Evolutionary conservation across 2,888 invertebrate species (phyloP), one percentile per base, ranked within the genome.

Genomic region (Lasioglossum zephyrum): DNA sequence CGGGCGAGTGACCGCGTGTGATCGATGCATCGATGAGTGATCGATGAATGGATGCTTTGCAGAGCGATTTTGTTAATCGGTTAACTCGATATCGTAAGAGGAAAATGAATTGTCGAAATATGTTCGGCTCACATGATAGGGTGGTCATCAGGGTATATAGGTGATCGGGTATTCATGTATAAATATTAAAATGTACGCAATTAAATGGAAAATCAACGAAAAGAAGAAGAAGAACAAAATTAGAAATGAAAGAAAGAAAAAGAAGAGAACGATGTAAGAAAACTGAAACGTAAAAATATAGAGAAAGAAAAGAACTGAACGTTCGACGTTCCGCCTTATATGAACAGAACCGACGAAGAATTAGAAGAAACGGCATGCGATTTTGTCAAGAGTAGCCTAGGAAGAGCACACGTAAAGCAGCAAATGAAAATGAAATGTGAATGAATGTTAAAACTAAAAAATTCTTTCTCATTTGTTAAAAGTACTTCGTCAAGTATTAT

Each of bases 371-470:
- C 31, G 31, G 85, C 92, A 92, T 92, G 92, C 92, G 82, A 78
- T 31, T 84, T 84, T 53, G 53, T 83, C 78, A 31, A 88, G 84
- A 87, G 84, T 85, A 91, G 85, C 85, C 84, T 87, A 90, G 85
- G 86, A 84, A 89, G 88, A 94, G 94, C 95, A 94, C 95, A 95
- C 93, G 92, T 92, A 95, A 95, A 95, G 95, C 95, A 89, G 95
- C 95, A 95, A 95, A 95, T 95, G 92, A 95, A 93, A 95, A 92
- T 93, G 93, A 94, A 94, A 92, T 93, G 93, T 93, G 93, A 92
- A 93, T 94, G 92, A 92, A 87, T 93, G 93, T 93, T 93, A 93
- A 88, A 94, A 94, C 92, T 94, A 93, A 94, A 94, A 93, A 84
- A 72, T 72, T 47, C 91, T 87, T 91, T 88, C 93, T 39, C 39